phyloP scores from a whole-genome alignment of 2,797 vertebrate species.

The Syndactyla subalaris region DNA sequence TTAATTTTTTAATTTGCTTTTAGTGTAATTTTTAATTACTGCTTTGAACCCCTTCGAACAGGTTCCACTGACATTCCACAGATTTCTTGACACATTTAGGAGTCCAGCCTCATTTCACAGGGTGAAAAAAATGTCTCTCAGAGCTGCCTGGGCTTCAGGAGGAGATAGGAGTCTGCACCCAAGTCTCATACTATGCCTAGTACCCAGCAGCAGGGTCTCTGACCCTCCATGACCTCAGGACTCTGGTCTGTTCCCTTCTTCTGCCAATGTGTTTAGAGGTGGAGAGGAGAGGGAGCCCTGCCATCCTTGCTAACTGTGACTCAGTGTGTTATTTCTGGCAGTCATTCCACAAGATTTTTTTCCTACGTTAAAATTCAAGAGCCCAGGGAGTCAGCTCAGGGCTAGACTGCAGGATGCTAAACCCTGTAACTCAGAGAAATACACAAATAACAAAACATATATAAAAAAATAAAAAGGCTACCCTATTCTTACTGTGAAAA shows the following conservation, averaged over 20 bases:
- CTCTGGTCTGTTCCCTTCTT: not conserved
- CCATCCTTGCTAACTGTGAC: not conserved
- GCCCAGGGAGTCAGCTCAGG: not conserved
- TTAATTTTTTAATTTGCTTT: not conserved
- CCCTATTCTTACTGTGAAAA: not conserved
- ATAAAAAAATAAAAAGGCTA: not conserved
- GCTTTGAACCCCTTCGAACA: not conserved
- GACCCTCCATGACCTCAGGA: not conserved
- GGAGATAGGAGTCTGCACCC: not conserved
- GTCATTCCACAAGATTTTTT: slow-evolving; percentile 20
- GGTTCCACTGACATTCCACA: not conserved
- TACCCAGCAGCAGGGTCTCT: not conserved
- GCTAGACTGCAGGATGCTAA: slow-evolving; percentile 1
- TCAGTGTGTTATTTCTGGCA: slow-evolving; percentile 62
- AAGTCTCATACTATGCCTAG: not conserved
- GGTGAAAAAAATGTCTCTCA: not conserved
- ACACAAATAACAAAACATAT: not conserved
- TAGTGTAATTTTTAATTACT: not conserved
- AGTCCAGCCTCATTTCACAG: not conserved
- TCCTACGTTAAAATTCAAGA: slow-evolving; percentile 49
- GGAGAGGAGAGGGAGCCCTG: not conserved
- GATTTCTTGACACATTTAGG: not conserved
- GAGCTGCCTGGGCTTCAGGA: not conserved
- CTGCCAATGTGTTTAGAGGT: not conserved
- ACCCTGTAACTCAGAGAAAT: not conserved